These are phyloP conservation scores for Parnassius apollo DNA, from an alignment of 2,888 invertebrate genomes.

Conservation along the genomic window DNA sequence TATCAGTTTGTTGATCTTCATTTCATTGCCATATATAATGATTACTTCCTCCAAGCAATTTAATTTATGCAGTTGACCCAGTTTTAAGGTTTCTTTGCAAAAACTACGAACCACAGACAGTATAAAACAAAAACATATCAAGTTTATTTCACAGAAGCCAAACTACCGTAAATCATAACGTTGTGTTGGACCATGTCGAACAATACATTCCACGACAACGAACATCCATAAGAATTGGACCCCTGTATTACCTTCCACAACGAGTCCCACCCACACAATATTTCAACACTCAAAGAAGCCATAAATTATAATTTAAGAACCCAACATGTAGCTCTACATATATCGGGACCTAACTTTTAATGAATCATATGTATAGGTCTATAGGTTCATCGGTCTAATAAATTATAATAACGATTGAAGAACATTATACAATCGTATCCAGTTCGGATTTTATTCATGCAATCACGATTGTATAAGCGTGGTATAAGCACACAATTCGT, in stretches of 20 bases:
- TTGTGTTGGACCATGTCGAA: conserved; percentile 27
- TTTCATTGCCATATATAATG: neutral
- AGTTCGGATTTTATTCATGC: conserved; percentile 25
- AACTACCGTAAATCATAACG: conserved; percentile 26
- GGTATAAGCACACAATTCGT: neutral
- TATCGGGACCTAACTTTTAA: conserved; percentile 37
- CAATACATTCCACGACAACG: conserved; percentile 32
- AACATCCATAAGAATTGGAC: conserved; percentile 35
- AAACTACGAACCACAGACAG: conserved; percentile 19
- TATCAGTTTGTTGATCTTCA: neutral
- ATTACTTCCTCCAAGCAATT: neutral
- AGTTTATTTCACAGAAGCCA: conserved; percentile 23
- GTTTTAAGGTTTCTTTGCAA: conserved; percentile 13
- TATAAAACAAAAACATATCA: conserved; percentile 15
- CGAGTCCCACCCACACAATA: conserved; percentile 67
- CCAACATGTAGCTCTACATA: conserved; percentile 50
- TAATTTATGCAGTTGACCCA: conserved; percentile 10
- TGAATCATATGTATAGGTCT: conserved; percentile 43
- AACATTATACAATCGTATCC: conserved; percentile 25
- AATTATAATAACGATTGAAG: conserved; percentile 25
- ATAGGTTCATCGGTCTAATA: conserved; percentile 35
- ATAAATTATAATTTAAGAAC: conserved; percentile 77
- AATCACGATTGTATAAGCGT: neutral
- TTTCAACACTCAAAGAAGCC: conserved; percentile 74
- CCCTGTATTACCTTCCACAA: conserved; percentile 32